These are phyloP conservation scores for Muschampia plurimacula DNA, from an alignment of 2,888 invertebrate genomes.

Conservation along the genomic window DNA sequence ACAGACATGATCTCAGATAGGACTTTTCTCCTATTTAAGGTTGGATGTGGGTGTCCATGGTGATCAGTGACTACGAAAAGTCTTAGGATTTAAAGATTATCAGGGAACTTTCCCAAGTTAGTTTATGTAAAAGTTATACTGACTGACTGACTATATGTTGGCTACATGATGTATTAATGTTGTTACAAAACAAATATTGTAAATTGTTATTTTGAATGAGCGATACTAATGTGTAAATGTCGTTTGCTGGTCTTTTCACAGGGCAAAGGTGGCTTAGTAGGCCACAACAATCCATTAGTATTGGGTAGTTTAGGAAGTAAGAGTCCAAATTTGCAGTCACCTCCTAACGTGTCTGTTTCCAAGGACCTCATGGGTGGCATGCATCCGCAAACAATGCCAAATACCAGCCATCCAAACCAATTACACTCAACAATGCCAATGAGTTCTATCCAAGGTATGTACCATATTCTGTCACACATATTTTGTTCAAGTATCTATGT, in stretches of 20 bases:
- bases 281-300: conserved; percentile 90
- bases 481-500: too few species aligned
- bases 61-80: too few species aligned
- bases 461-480: background rate
- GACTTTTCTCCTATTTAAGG: too few species aligned
- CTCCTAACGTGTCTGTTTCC: conserved; percentile 92
- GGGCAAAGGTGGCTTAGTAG: conserved; percentile 89
- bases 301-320: conserved; percentile 92
- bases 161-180: too few species aligned
- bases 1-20: too few species aligned
- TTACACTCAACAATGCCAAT: conserved; percentile 87
- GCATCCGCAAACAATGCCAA: conserved; percentile 90
- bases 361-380: conserved; percentile 91
- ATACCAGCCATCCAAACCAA: conserved; percentile 89
- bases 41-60: too few species aligned
- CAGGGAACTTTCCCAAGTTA: too few species aligned
- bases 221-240: conserved; percentile 67
- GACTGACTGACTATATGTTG: too few species aligned
- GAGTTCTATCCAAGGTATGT: conserved; percentile 89
- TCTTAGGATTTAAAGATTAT: too few species aligned
- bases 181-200: too few species aligned
- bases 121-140: too few species aligned
- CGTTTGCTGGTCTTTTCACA: conserved; percentile 83
- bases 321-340: conserved; percentile 94
- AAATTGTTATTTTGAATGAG: conserved; percentile 15